phyloP scores from a whole-genome alignment of 2,113 vertebrate genomes.

The Neogobius melanostomus region DNA sequence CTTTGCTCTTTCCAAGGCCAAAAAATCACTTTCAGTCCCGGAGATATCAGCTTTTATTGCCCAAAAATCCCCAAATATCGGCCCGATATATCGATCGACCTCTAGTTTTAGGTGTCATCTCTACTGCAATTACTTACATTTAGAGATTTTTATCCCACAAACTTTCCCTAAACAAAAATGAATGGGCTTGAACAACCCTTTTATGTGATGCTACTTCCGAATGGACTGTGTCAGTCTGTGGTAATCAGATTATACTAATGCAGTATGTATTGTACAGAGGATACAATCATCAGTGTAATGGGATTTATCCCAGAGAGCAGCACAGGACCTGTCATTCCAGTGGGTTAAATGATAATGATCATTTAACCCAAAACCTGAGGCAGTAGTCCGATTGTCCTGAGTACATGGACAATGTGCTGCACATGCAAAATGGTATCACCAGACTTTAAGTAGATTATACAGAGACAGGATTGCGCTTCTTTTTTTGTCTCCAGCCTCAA shows the following conservation, averaged over 20 bases:
- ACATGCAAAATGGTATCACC: constrained; percentile 28
- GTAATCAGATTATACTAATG: constrained; percentile 69
- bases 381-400: constrained; percentile 35
- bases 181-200: too few species aligned
- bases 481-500: not conserved
- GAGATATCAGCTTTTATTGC: too few species aligned
- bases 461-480: constrained; percentile 10
- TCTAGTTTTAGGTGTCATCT: too few species aligned
- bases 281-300: constrained; percentile 51
- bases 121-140: not conserved
- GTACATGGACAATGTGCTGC: constrained; percentile 44
- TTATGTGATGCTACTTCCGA: constrained; percentile 5
- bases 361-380: constrained; percentile 61
- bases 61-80: too few species aligned
- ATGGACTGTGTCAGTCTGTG: constrained; percentile 36
- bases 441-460: constrained; percentile 50
- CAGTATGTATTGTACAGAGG: constrained; percentile 45
- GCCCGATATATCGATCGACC: too few species aligned
- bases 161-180: constrained; percentile 7
- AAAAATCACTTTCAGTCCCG: too few species aligned
- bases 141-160: constrained; percentile 13
- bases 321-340: constrained; percentile 47
- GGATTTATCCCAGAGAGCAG: constrained; percentile 50
- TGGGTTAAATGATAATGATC: constrained; percentile 52
- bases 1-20: not conserved